These are phyloP conservation scores for Habrosyne pyritoides DNA, from an alignment of 2,888 invertebrate genomes.

Conservation along the genomic window DNA sequence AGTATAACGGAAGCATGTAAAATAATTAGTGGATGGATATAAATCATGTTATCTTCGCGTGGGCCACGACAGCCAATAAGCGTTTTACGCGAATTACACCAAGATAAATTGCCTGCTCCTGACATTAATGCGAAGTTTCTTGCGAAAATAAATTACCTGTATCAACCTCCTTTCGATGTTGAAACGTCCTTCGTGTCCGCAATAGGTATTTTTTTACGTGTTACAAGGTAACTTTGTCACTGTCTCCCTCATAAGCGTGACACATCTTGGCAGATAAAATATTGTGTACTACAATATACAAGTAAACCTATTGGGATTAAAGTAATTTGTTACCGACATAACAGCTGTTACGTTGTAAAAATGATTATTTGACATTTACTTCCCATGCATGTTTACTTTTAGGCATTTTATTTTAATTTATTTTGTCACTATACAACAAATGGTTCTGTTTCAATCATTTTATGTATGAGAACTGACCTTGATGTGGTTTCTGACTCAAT, in stretches of 20 bases:
- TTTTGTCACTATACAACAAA: no score
- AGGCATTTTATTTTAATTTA: background rate
- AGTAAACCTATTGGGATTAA: constrained; percentile 5
- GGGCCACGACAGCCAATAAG: constrained; percentile 74
- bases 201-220: constrained; percentile 41
- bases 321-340: background rate
- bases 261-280: constrained; percentile 28
- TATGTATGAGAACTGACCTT: no score
- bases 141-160: constrained; percentile 71
- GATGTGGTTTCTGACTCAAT: no score
- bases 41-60: constrained; percentile 69
- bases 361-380: background rate
- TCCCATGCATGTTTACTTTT: no score
- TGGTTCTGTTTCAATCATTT: no score
- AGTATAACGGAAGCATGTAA: constrained; percentile 31
- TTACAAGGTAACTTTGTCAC: constrained; percentile 49
- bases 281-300: constrained; percentile 20
- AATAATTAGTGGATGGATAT: constrained; percentile 59
- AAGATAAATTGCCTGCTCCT: constrained; percentile 71
- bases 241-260: constrained; percentile 33
- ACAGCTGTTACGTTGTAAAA: background rate
- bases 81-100: constrained; percentile 73
- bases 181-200: constrained; percentile 41
- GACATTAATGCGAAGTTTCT: constrained; percentile 74
- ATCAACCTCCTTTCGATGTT: constrained; percentile 51